Base-by-base conservation (phyloP, 2,888 invertebrate genomes). In the Standfussiana lucernea region DNA sequence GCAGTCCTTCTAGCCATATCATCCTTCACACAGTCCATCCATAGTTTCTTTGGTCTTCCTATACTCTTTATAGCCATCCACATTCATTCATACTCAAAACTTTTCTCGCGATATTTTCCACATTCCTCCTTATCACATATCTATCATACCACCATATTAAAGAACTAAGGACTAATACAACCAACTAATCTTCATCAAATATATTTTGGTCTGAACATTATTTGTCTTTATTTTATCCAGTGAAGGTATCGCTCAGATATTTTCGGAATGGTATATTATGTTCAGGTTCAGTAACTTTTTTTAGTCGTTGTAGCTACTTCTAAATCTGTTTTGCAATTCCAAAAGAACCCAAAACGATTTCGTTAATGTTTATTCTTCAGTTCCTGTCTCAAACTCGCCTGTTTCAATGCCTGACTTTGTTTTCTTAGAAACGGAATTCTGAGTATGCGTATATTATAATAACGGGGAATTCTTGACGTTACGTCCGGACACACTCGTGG, bases 361-460 rank as follows among this genome's bases (percentile, higher is more conserved):
- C n/a, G 45, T 11, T 42, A 37, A 37, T 35, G 10, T 66, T 28
- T 42, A 28, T 35, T 72, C 24, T 68, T 18, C 8, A 66, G 42
- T 62, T 80, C 32, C 40, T 68, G 37, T 61, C 24, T 42, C 21
- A 47, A 71, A 61, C 59, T 59, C 40, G 75, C 40, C 50, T 18
- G 24, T 64, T 74, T 53, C 24, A 35, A 64, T 28, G 59, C 21
- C 64, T 15, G 61, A 28, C 45, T 50, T 68, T 53, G 40, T 85
- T 21, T 86, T 82, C 77, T 53, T 61, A 56, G 77, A 82, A 86
- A 24, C 28, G 4, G 42, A 69, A 76, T 82, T 75, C 71, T 64
- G 28, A 62, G 37, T 61, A 72, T 47, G 35, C 13, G 18, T 62
- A 28, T 65, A 85, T 74, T 72, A 61, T 72, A 61, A 82, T 71